phyloP scores from a whole-genome alignment of 2,113 vertebrate genomes.

The Physeter macrocephalus region DNA sequence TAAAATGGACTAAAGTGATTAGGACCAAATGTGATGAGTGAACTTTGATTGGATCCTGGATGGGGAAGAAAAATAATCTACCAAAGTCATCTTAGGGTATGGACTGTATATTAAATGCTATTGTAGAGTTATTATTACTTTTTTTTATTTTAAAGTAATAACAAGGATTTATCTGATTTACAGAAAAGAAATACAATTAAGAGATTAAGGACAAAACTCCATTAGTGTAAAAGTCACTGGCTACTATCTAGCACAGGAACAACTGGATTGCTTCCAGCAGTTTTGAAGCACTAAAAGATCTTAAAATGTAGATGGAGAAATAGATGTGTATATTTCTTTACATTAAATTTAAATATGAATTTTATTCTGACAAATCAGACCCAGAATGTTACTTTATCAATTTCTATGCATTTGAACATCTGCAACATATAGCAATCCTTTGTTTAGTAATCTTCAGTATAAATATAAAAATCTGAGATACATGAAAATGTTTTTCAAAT shows the following conservation, averaged over 20 bases:
- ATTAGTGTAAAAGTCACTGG: neutral
- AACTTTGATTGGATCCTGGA: neutral
- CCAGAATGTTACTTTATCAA: too few species aligned
- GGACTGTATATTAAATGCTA: neutral
- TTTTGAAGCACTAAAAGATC: neutral
- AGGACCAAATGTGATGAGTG: neutral
- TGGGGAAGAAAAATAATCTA: neutral
- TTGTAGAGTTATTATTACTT: neutral
- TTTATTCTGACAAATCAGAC: too few species aligned
- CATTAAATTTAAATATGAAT: too few species aligned
- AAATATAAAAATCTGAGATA: conserved; percentile 77
- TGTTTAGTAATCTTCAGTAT: conserved; percentile 67
- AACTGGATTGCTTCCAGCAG: neutral
- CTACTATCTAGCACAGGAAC: neutral
- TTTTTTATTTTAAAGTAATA: conserved; percentile 41
- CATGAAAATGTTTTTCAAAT: conserved; percentile 67
- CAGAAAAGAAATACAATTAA: conserved; percentile 43
- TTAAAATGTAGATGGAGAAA: neutral
- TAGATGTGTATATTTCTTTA: too few species aligned
- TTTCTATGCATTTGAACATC: too few species aligned
- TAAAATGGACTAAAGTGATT: neutral
- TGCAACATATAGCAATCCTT: too few species aligned
- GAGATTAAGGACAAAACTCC: conserved; percentile 46
- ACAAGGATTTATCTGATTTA: conserved; percentile 43
- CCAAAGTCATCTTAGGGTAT: neutral